Conservation (phyloP, 1,140 invertebrate genomes). For the Drosophila teissieri region DNA sequence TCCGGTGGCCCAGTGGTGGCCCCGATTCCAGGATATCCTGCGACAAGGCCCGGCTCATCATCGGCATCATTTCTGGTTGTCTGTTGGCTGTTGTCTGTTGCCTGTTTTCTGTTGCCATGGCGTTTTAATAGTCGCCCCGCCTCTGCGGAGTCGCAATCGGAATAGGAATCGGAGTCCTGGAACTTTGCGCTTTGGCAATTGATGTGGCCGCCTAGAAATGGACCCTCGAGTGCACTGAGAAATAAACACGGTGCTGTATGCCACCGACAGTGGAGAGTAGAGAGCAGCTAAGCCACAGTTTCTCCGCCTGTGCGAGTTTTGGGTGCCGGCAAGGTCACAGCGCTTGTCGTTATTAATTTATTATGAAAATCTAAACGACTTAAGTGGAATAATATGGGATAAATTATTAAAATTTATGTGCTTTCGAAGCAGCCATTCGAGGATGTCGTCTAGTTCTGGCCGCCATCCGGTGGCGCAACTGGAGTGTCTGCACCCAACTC, state of each 20-base stretch:
- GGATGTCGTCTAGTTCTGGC: constrained; percentile 40
- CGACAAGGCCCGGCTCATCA: constrained; percentile 45
- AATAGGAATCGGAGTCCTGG: constrained; percentile 2
- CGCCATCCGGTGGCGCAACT: constrained; percentile 27
- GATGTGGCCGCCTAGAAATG: constrained; percentile 38
- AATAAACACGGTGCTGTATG: no score
- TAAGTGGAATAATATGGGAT: constrained; percentile 83
- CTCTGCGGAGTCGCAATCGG: not conserved
- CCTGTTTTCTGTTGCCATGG: constrained; percentile 20
- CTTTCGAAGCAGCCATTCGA: constrained; percentile 60
- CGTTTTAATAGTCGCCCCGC: constrained; percentile 45
- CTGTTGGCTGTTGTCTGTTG: not conserved
- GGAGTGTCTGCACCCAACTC: not conserved
- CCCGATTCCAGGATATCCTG: constrained; percentile 30
- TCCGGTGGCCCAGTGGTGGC: constrained; percentile 44
- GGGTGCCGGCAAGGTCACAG: constrained; percentile 50
- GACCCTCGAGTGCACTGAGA: constrained; percentile 2
- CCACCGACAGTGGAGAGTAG: no score
- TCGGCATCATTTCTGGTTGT: constrained; percentile 16
- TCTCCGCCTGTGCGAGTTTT: constrained; percentile 9
- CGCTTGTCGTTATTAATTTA: constrained; percentile 79
- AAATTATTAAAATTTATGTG: constrained; percentile 83
- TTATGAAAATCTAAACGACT: constrained; percentile 83
- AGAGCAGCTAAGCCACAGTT: no score
- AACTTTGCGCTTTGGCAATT: constrained; percentile 68